Conservation (phyloP, 2,797 vertebrate genomes). For the Pipistrellus pygmaeus region DNA sequence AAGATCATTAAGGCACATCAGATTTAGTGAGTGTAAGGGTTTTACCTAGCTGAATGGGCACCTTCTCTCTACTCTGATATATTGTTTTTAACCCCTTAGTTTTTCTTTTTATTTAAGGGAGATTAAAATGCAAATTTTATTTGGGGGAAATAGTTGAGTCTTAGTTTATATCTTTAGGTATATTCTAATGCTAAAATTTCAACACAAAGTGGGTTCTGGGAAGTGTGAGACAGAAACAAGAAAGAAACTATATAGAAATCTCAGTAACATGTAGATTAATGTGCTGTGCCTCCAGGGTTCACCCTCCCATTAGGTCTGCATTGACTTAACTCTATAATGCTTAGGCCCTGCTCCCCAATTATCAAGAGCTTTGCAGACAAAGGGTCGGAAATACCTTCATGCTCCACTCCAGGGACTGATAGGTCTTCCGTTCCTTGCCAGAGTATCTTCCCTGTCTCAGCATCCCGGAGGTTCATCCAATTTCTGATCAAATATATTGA, state of each 20-base stretch:
- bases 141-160: neutral
- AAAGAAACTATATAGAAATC: neutral
- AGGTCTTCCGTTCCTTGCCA: constrained; percentile 99
- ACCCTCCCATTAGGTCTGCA: neutral
- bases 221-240: neutral
- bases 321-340: neutral
- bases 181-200: constrained; percentile 40
- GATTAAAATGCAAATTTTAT: constrained; percentile 60
- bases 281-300: neutral
- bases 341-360: neutral
- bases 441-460: constrained; percentile 97
- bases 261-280: neutral
- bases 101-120: constrained; percentile 36
- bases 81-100: neutral
- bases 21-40: neutral
- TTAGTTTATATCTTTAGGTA: neutral
- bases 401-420: constrained; percentile 97
- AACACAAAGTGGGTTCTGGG: constrained; percentile 31
- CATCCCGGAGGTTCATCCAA: constrained; percentile 99
- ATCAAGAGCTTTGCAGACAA: neutral
- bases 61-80: neutral
- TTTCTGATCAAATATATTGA: constrained; percentile 92
- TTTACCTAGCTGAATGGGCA: neutral
- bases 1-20: neutral
- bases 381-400: constrained; percentile 93